Base-by-base conservation (phyloP, 2,797 vertebrate species). In the Danio aesculapii region DNA sequence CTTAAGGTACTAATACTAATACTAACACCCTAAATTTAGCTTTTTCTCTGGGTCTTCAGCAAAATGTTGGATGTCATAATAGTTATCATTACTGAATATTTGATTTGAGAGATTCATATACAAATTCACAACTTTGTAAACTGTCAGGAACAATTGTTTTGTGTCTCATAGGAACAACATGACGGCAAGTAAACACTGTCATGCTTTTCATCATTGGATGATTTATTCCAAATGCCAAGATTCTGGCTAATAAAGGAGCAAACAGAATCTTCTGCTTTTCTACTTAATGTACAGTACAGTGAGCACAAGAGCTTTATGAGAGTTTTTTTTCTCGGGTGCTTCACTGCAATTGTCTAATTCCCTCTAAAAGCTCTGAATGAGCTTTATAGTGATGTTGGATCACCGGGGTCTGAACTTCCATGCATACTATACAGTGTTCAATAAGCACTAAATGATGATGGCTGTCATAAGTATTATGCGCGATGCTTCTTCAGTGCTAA, bases 291-390 rank as follows among this genome's bases (percentile, higher is more conserved):
- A 77, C 13, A 55, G 53, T 52, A 77, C 13, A 55, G 53, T 52
- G 46, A 21, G 47, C 47, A 63, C 69, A 46, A 21, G 57, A 63
- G 63, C 55, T 69, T 41, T 53, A 47, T 59, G 76, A 69, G 43
- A 14, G 16, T 12, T 43, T 57, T 17, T 83, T 30, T 30, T 30
- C 57, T 53, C 39, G 47, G 46, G 79, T 78, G 52, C 67, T 83
- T 55, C 6, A 13, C 30, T 76, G 47, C 79, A 84, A 86, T 86
- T 68, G 49, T 77, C 49, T 84, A 84, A 86, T 81, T 75, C 76
- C 63, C 67, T 79, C 72, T 68, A 79, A 82, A 72, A 59, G 55
- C 47, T 76, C 41, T 82, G 44, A 82, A 75, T 39, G 57, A 84
- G 52, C 71, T 79, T 41, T 67, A 70, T 53, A 21, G 50, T 13